A percentile compares a stretch with the other conserved stretches of the same genome.
Evolutionary conservation across 1,140 invertebrate species (phyloP).

Genomic region (Aphidius ervi): DNA sequence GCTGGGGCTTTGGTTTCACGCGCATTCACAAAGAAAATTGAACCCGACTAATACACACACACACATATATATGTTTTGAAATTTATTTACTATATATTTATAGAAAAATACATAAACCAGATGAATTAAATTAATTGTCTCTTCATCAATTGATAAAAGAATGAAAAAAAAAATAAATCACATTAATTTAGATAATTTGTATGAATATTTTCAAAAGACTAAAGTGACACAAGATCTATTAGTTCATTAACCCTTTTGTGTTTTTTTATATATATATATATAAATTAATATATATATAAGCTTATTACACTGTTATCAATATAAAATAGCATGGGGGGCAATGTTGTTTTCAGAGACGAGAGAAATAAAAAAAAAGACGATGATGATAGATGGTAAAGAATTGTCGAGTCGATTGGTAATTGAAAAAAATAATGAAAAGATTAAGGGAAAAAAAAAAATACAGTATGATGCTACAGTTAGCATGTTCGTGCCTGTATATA

Average conservation of each 20-base stretch:
- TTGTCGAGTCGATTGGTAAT: too few species aligned
- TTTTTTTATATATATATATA: conserved; percentile 41
- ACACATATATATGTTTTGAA: too few species aligned
- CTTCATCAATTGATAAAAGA: not conserved
- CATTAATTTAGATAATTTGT: conserved; percentile 10
- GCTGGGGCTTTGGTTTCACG: conserved; percentile 2
- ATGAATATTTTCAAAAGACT: not conserved
- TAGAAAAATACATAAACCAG: too few species aligned
- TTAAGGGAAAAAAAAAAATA: too few species aligned
- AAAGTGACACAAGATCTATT: conserved; percentile 39
- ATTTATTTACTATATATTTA: too few species aligned
- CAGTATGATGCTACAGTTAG: too few species aligned
- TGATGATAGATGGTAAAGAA: too few species aligned
- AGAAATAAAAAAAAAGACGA: conserved; percentile 12
- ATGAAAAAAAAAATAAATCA: not conserved
- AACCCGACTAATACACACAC: not conserved
- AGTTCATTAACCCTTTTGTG: conserved; percentile 49
- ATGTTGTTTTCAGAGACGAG: conserved; percentile 18
- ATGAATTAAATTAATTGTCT: too few species aligned
- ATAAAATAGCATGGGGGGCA: too few species aligned
- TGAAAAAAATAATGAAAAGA: too few species aligned
- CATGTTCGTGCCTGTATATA: too few species aligned
- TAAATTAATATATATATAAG: conserved; percentile 46
- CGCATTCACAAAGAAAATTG: conserved; percentile 3
- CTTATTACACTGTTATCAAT: too few species aligned